phyloP scores from a whole-genome alignment of 2,113 vertebrate genomes.

The Ptychochromis oligacanthus region DNA sequence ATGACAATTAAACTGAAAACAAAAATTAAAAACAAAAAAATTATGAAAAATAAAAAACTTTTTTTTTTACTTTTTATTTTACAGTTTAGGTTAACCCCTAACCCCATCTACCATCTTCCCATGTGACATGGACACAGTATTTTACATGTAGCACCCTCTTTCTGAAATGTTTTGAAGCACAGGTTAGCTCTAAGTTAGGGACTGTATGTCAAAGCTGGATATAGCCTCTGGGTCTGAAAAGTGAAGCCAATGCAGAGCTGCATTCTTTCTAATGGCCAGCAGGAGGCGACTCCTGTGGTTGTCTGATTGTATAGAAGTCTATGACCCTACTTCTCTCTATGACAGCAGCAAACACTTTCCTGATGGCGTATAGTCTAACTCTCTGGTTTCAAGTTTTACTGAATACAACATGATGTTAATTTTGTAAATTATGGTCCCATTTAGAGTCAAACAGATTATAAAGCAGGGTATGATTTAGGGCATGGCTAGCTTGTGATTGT shows the following conservation, averaged over 20 bases:
- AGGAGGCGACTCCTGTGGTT: neutral
- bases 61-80: too few relatives aligned
- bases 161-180: neutral
- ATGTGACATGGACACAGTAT: neutral
- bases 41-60: neutral
- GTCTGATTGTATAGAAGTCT: neutral
- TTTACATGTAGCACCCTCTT: rapidly evolving
- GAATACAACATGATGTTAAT: neutral
- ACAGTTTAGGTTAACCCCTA: too few relatives aligned
- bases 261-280: rapidly evolving
- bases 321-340: neutral
- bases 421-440: rapidly evolving
- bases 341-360: neutral
- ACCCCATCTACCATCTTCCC: neutral
- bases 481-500: neutral
- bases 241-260: neutral
- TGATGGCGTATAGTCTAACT: rapidly evolving
- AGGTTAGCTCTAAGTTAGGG: neutral
- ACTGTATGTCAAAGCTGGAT: too few relatives aligned
- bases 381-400: neutral
- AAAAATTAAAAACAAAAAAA: neutral
- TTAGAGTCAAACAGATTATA: neutral
- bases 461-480: rapidly evolving
- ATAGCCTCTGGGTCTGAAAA: too few relatives aligned
- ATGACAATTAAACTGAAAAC: neutral